Percentiles rank a stretch among this genome's conserved stretches.
Evolutionary conservation across 2,113 vertebrate genomes (phyloP).

Genomic region (Nematolebias whitei): DNA sequence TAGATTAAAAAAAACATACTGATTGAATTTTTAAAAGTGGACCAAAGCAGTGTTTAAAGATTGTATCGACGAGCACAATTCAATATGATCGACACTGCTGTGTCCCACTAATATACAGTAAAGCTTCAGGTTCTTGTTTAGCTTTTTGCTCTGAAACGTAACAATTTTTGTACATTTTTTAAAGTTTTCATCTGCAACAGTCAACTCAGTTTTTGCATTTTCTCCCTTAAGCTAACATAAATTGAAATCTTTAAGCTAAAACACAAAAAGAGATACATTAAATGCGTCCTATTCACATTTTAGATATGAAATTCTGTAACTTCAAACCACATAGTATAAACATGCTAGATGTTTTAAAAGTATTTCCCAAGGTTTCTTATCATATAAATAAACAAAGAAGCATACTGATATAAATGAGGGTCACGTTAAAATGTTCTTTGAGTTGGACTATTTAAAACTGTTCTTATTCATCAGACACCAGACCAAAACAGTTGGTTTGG

Average conservation of each 20-base stretch:
- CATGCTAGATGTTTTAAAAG: too few relatives aligned
- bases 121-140: not conserved
- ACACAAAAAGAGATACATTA: slow-evolving; percentile 20
- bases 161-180: not conserved
- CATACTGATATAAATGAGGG: not conserved
- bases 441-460: slow-evolving; percentile 3
- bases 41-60: too few relatives aligned
- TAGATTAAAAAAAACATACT: not conserved
- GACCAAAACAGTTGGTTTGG: slow-evolving; percentile 38
- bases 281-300: slow-evolving; percentile 13
- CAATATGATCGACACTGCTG: too few relatives aligned
- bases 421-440: not conserved
- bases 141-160: not conserved
- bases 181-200: too few relatives aligned
- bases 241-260: slow-evolving; percentile 23
- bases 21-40: too few relatives aligned
- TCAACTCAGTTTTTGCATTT: not conserved
- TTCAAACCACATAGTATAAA: too few relatives aligned
- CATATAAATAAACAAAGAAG: too few relatives aligned
- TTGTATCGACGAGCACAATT: too few relatives aligned
- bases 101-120: too few relatives aligned
- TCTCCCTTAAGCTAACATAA: slow-evolving; percentile 11
- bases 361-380: too few relatives aligned
- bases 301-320: too few relatives aligned
- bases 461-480: not conserved